These are phyloP conservation scores for Andrena camellia DNA, from an alignment of 2,888 invertebrate genomes.

Conservation along the genomic window DNA sequence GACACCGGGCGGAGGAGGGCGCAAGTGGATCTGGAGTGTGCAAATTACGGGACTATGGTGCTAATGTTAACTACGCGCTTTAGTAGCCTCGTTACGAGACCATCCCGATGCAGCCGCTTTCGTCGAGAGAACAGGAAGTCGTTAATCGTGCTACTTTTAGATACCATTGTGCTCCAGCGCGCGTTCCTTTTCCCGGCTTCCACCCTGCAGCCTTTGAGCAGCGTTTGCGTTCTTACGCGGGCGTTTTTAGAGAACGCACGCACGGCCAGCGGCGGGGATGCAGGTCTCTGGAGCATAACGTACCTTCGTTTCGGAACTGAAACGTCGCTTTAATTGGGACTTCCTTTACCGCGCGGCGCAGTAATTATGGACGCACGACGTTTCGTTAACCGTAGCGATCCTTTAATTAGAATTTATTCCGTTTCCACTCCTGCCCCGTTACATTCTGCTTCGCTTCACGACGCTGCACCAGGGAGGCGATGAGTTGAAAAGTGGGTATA, in stretches of 20 bases:
- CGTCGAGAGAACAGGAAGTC: slow-evolving; percentile 48
- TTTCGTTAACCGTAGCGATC: background rate
- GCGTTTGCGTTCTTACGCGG: slow-evolving; percentile 14
- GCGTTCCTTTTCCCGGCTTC: slow-evolving; percentile 15
- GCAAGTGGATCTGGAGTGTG: slow-evolving; percentile 71
- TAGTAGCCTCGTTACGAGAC: slow-evolving; percentile 74
- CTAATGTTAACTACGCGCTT: slow-evolving; percentile 78
- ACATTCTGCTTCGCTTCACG: too few species aligned
- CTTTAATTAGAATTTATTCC: slow-evolving; percentile 20
- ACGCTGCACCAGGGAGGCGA: too few species aligned
- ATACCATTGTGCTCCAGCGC: slow-evolving; percentile 44
- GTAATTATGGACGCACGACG: background rate
- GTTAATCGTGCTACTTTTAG: slow-evolving; percentile 66
- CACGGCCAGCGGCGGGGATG: background rate
- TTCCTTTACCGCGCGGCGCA: background rate
- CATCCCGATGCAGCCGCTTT: slow-evolving; percentile 60
- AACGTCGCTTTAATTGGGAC: slow-evolving; percentile 10
- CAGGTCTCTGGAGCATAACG: background rate
- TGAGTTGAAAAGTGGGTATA: too few species aligned
- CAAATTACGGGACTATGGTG: slow-evolving; percentile 75
- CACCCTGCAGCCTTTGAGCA: slow-evolving; percentile 30
- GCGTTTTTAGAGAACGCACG: background rate
- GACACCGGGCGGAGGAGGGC: slow-evolving; percentile 33
- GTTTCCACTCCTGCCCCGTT: background rate
- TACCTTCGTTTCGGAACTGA: background rate